These are phyloP conservation scores for Epizoanthus fatuus DNA, from an alignment of 92 coral and sea anemone species.

Conservation along the genomic window DNA sequence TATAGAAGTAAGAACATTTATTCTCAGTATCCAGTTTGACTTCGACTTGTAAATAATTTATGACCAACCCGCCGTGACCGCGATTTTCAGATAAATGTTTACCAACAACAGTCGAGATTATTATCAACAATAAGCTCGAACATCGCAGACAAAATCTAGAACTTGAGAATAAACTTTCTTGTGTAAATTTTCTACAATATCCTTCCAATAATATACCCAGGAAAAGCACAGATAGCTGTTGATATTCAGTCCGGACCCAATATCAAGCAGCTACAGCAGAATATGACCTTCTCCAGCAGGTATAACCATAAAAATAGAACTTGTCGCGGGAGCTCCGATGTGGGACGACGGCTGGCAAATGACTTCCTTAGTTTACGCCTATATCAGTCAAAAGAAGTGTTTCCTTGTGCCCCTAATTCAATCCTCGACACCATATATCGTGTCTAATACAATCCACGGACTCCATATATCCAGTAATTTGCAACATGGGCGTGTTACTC, in stretches of 20 bases:
- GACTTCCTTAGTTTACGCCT: background rate
- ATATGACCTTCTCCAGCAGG: constrained; percentile 17
- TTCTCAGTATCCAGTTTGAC: background rate
- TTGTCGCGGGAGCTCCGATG: constrained; percentile 30
- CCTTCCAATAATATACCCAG: background rate
- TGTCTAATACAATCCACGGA: background rate
- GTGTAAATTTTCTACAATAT: too few relatives aligned
- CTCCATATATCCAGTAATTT: background rate
- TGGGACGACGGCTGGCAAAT: constrained; percentile 22
- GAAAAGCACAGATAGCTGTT: background rate
- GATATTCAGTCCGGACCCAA: constrained; percentile 12
- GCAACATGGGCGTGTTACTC: background rate
- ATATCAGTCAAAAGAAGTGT: background rate
- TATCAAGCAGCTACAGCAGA: constrained; percentile 17
- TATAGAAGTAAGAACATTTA: background rate
- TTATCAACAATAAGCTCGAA: background rate
- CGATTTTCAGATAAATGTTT: constrained; percentile 18
- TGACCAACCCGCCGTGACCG: constrained; percentile 32
- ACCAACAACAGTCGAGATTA: constrained; percentile 9
- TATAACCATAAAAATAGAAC: background rate
- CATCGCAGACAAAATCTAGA: background rate
- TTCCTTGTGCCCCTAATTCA: background rate
- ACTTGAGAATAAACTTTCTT: background rate
- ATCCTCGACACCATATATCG: background rate
- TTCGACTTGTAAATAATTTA: background rate